Percentiles rank a stretch among this genome's conserved stretches.
These are phyloP conservation scores for Drosophila dives DNA, from an alignment of 2,888 invertebrate species.

Conservation along the genomic window DNA sequence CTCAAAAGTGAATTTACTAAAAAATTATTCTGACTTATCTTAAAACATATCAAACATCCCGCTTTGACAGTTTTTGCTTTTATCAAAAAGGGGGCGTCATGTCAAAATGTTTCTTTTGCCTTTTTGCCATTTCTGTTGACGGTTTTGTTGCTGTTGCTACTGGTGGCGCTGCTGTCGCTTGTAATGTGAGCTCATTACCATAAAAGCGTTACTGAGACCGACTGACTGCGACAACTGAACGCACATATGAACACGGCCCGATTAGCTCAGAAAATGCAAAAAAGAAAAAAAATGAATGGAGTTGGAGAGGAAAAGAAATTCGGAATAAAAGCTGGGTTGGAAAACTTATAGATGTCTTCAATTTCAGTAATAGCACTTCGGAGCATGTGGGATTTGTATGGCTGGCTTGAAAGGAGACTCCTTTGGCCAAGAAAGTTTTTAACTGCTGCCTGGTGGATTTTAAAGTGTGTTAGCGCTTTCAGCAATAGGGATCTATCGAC, in stretches of 20 bases:
- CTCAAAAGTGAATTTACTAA: not conserved
- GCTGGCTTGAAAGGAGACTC: constrained; percentile 35
- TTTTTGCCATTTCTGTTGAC: constrained; percentile 36
- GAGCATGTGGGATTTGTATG: constrained; percentile 70
- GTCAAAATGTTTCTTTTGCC: constrained; percentile 65
- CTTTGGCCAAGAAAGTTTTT: constrained; percentile 70
- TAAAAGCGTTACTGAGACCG: constrained; percentile 68
- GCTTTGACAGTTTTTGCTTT: constrained; percentile 48
- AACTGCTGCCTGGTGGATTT: constrained; percentile 74
- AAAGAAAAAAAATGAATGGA: not conserved
- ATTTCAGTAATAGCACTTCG: constrained; percentile 78
- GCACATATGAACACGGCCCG: constrained; percentile 45
- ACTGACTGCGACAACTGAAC: constrained; percentile 41
- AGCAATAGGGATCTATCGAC: constrained; percentile 6
- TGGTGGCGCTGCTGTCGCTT: constrained; percentile 47
- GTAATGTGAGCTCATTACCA: constrained; percentile 80
- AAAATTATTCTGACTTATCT: not conserved
- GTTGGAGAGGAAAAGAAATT: constrained; percentile 7
- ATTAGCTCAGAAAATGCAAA: constrained; percentile 23
- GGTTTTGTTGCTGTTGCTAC: constrained; percentile 15
- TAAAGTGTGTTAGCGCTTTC: constrained; percentile 60
- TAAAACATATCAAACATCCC: constrained; percentile 34
- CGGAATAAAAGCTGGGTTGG: constrained; percentile 33
- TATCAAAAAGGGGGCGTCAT: constrained; percentile 67
- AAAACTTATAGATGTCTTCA: constrained; percentile 79